Evolutionary conservation across 2,888 invertebrate species (phyloP).

Genomic region (Cerastoderma edule): DNA sequence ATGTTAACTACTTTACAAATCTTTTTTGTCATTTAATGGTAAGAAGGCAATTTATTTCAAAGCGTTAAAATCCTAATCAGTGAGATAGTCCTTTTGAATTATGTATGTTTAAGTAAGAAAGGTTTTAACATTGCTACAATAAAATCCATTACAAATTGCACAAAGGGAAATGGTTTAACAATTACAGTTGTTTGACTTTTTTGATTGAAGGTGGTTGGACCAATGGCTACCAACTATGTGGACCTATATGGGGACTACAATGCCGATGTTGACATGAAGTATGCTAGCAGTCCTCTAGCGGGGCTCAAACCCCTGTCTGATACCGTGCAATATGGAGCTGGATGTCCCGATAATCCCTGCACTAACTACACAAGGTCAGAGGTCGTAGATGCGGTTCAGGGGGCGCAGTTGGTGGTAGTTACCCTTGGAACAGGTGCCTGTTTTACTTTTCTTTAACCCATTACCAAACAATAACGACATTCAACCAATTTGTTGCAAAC

Average conservation of each 20-base stretch:
- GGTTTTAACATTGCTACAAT: no score
- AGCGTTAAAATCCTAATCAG: no score
- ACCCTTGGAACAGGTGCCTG: conserved; percentile 78
- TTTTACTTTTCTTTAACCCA: no score
- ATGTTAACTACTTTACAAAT: no score
- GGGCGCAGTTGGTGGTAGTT: conserved; percentile 72
- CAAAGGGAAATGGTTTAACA: no score
- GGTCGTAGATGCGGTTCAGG: conserved; percentile 62
- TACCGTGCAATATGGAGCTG: conserved; percentile 60
- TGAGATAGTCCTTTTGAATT: no score
- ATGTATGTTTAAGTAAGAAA: no score
- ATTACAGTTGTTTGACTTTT: background rate
- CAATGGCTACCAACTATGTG: conserved; percentile 74
- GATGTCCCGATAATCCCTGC: conserved; percentile 74
- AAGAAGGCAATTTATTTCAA: no score
- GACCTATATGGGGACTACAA: conserved; percentile 78
- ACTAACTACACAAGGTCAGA: conserved; percentile 57
- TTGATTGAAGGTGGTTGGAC: conserved; percentile 75
- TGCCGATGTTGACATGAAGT: conserved; percentile 65
- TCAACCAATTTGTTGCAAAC: no score
- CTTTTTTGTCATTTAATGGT: no score
- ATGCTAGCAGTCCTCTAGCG: conserved; percentile 69
- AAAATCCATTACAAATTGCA: no score
- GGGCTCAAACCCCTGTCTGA: conserved; percentile 66
- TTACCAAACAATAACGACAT: no score